Conservation (phyloP, 2,888 invertebrate genomes). For the Euspilapteryx auroguttella region DNA sequence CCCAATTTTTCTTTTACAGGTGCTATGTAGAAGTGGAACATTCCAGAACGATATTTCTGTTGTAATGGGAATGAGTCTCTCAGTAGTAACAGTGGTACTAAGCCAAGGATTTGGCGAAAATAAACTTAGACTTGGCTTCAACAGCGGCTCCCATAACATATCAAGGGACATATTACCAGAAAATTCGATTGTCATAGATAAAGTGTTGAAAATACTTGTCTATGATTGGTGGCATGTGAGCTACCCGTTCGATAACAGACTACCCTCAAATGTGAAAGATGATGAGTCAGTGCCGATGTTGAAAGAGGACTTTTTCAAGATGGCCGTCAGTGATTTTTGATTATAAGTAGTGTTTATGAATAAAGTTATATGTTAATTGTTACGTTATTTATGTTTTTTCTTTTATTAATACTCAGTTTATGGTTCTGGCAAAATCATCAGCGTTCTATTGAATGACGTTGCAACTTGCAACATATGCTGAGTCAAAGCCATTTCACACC, state of each 20-base stretch:
- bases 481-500: too few species aligned
- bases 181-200: slow-evolving; percentile 20
- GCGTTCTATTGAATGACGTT: too few species aligned
- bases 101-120: slow-evolving; percentile 57
- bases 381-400: too few species aligned
- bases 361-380: too few species aligned
- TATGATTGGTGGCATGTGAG: slow-evolving; percentile 71
- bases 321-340: slow-evolving; percentile 11
- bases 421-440: too few species aligned
- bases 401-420: too few species aligned
- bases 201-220: slow-evolving; percentile 40
- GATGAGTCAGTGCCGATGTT: slow-evolving; percentile 25
- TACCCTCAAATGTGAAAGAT: slow-evolving; percentile 18
- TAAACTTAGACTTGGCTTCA: slow-evolving; percentile 56
- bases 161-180: slow-evolving; percentile 27
- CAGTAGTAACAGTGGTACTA: slow-evolving; percentile 52
- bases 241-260: slow-evolving; percentile 27
- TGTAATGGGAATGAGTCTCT: slow-evolving; percentile 62
- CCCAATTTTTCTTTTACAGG: slow-evolving; percentile 25
- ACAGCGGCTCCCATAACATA: slow-evolving; percentile 20
- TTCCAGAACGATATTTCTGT: slow-evolving; percentile 59
- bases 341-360: too few species aligned
- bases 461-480: too few species aligned
- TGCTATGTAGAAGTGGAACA: slow-evolving; percentile 58
- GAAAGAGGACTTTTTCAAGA: slow-evolving; percentile 25